Conservation (phyloP, 2,797 vertebrate species). For the Tokudaia muenninki region DNA sequence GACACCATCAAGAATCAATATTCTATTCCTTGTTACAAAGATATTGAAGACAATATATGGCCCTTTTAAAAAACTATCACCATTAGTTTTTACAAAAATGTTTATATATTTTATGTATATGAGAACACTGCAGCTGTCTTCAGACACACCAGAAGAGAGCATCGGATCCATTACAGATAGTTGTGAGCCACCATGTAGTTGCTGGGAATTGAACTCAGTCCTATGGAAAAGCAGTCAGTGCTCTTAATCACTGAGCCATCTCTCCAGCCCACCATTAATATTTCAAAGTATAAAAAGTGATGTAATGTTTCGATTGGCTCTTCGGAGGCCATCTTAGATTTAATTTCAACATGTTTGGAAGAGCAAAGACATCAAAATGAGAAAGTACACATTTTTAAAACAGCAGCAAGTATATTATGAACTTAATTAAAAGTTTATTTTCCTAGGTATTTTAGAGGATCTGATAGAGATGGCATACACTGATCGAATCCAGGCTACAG, state of each 20-base stretch:
- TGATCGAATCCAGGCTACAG: not conserved
- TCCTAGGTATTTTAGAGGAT: not conserved
- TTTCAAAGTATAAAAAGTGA: conserved; percentile 26
- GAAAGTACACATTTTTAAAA: conserved; percentile 1
- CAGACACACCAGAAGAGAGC: no score
- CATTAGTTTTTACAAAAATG: not conserved
- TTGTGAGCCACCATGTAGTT: no score
- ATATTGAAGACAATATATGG: not conserved
- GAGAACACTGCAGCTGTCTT: no score
- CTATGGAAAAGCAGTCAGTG: no score
- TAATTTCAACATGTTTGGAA: conserved; percentile 11
- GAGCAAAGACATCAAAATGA: not conserved
- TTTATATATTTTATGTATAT: no score
- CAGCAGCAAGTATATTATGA: conserved; percentile 28
- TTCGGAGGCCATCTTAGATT: conserved; percentile 8
- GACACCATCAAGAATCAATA: not conserved
- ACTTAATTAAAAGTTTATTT: conserved; percentile 46
- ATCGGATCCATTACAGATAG: no score
- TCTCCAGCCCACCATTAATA: not conserved
- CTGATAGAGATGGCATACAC: not conserved
- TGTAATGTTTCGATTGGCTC: conserved; percentile 7
- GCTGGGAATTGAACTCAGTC: no score
- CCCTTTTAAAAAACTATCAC: not conserved
- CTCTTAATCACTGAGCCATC: no score
- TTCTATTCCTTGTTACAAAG: not conserved